Conservation (phyloP, 2,888 invertebrate genomes). For the Latheticus oryzae region DNA sequence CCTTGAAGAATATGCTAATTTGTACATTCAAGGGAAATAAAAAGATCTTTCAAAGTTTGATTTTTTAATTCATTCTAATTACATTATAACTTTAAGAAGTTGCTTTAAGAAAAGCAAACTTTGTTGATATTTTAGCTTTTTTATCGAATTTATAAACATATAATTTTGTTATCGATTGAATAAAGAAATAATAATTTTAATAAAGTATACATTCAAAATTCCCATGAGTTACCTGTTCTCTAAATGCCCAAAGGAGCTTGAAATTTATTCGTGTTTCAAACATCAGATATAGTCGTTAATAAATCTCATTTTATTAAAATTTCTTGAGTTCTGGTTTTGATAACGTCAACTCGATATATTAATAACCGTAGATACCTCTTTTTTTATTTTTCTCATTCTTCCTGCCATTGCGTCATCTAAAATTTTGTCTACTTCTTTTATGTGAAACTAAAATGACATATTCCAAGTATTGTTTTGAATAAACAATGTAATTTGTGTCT, state of each 20-base stretch:
- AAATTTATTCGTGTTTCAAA: conserved; percentile 27
- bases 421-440: background rate
- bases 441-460: background rate
- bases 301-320: conserved; percentile 28
- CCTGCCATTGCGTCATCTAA: conserved; percentile 4
- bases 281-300: conserved; percentile 27
- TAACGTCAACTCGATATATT: conserved; percentile 25
- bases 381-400: conserved; percentile 20
- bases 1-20: too few relatives aligned
- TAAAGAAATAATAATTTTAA: conserved; percentile 10
- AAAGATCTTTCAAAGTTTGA: conserved; percentile 31
- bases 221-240: conserved; percentile 10
- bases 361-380: conserved; percentile 19
- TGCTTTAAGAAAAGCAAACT: conserved; percentile 28
- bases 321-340: conserved; percentile 24
- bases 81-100: conserved; percentile 37
- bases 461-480: conserved; percentile 1
- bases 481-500: conserved; percentile 6
- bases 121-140: conserved; percentile 27
- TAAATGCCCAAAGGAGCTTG: conserved; percentile 10
- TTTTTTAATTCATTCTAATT: conserved; percentile 36
- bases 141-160: too few relatives aligned
- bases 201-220: conserved; percentile 11
- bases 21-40: conserved; percentile 27
- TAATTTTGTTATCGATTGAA: too few relatives aligned